Evolutionary conservation across 2,888 invertebrate species (phyloP).

Genomic region (Cactoblastis cactorum): DNA sequence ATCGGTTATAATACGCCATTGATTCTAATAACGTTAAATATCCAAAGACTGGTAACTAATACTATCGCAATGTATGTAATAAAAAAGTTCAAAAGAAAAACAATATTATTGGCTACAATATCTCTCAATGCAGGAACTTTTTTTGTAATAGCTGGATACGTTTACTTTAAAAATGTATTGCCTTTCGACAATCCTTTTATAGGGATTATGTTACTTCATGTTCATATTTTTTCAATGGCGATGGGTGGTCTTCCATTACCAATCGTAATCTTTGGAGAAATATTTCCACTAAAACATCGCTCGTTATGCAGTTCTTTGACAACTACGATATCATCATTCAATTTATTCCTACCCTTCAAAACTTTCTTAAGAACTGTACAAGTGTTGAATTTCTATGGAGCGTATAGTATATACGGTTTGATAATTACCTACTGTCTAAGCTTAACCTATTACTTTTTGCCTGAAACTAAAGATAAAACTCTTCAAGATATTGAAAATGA

Average conservation of each 20-base stretch:
- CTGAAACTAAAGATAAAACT: constrained; percentile 16
- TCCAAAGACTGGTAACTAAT: constrained; percentile 24
- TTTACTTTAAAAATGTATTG: constrained; percentile 16
- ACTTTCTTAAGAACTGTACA: constrained; percentile 20
- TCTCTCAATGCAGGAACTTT: constrained; percentile 13
- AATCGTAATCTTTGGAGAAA: constrained; percentile 27
- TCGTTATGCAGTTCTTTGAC: constrained; percentile 31
- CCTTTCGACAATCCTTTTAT: constrained; percentile 18
- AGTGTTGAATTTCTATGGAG: constrained; percentile 22
- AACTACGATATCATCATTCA: constrained; percentile 24
- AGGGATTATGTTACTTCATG: constrained; percentile 21
- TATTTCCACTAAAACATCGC: constrained; percentile 28
- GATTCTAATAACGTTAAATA: constrained; percentile 22
- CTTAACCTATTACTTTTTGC: constrained; percentile 1
- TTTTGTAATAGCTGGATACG: constrained; percentile 16
- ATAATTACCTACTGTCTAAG: constrained; percentile 15
- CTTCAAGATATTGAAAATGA: constrained; percentile 15
- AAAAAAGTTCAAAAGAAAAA: constrained; percentile 18
- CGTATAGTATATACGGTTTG: constrained; percentile 16
- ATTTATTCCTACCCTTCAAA: constrained; percentile 22
- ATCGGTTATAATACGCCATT: constrained; percentile 14
- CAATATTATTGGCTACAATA: constrained; percentile 16
- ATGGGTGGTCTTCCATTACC: constrained; percentile 24
- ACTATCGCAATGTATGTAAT: constrained; percentile 22
- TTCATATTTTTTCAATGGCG: constrained; percentile 24